Percentiles rank a stretch among this genome's conserved stretches.
These are phyloP conservation scores for Neopipo cinnamomea DNA, from an alignment of 2,113 vertebrate species.

Conservation along the genomic window DNA sequence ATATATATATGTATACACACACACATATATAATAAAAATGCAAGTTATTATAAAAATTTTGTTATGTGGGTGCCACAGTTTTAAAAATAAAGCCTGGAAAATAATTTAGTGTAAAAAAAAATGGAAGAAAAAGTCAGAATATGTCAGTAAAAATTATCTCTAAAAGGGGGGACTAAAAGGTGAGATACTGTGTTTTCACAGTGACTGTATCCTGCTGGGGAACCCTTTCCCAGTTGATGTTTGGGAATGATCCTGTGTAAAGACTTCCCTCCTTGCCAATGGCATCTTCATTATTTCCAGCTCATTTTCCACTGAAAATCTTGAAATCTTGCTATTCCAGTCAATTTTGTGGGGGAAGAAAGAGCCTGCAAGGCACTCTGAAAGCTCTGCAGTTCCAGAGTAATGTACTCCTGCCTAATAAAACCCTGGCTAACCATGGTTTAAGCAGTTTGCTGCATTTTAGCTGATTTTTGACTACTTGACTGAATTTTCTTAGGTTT, in stretches of 20 bases:
- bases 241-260: background rate
- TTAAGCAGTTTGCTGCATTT: background rate
- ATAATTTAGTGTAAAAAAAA: background rate
- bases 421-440: rapidly evolving
- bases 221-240: rapidly evolving
- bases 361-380: background rate
- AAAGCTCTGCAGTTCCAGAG: background rate
- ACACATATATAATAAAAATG: no score
- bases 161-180: background rate
- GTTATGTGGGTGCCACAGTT: background rate
- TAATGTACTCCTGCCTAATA: background rate
- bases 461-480: background rate
- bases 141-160: background rate
- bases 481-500: background rate
- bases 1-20: background rate
- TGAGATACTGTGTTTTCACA: background rate
- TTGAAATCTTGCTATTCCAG: background rate
- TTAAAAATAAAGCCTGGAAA: conserved; percentile 14
- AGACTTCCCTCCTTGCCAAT: background rate
- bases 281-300: background rate
- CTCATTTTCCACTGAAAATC: background rate
- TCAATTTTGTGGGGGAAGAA: background rate
- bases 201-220: background rate
- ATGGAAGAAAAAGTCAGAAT: background rate
- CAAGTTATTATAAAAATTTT: background rate